A percentile compares a stretch with the other conserved stretches of the same genome.
These are phyloP conservation scores for Lamproptera curius DNA, from an alignment of 2,888 invertebrate species.

Conservation along the genomic window DNA sequence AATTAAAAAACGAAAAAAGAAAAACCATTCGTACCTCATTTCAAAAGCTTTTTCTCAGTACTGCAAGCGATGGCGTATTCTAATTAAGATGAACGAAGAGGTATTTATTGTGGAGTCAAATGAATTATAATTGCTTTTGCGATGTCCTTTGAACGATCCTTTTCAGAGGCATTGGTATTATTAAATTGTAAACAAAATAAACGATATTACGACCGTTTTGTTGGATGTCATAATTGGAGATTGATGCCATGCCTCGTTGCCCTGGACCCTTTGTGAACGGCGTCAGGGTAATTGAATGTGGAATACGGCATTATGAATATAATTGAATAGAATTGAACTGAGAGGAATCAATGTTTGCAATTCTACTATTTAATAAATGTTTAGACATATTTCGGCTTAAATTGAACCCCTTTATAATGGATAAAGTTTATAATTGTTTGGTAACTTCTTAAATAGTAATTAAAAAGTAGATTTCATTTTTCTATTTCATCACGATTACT, in stretches of 20 bases:
- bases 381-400: too few species aligned
- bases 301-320: not conserved
- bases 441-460: too few species aligned
- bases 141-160: not conserved
- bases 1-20: not conserved
- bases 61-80: not conserved
- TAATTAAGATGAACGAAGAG: constrained; percentile 5
- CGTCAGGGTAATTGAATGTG: not conserved
- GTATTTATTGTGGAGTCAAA: constrained; percentile 3
- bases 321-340: not conserved
- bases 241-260: not conserved
- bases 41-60: not conserved
- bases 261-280: not conserved
- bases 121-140: not conserved
- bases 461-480: too few species aligned
- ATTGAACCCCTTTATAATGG: too few species aligned
- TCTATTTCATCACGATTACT: too few species aligned
- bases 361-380: too few species aligned
- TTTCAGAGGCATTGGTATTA: constrained; percentile 1
- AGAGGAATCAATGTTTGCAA: too few species aligned
- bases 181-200: not conserved
- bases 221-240: not conserved
- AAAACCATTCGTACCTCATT: not conserved
- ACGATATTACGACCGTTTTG: not conserved
- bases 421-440: too few species aligned